Percentiles rank a stretch among this genome's conserved stretches.
Conservation (phyloP, 2,888 invertebrate genomes). For the Synergus itoensis region DNA sequence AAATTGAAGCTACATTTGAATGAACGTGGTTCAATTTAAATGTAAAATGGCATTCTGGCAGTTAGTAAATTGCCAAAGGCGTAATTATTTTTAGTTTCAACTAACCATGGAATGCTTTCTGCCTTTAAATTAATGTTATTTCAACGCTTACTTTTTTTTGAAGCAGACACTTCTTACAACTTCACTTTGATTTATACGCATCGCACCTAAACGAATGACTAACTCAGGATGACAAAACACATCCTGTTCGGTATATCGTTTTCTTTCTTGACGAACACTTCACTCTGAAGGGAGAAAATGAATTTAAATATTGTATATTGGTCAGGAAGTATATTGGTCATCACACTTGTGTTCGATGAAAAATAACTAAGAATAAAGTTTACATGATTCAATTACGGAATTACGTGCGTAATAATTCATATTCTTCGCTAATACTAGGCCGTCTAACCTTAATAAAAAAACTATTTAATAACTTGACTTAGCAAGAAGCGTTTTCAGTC, state of each 20-base stretch:
- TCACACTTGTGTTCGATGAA: no score
- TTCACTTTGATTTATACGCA: background rate
- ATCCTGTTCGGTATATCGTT: background rate
- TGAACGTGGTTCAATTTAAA: background rate
- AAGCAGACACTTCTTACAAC: background rate
- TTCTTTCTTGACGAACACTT: background rate
- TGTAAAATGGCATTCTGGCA: background rate
- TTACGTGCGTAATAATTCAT: no score
- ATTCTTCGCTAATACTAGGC: no score
- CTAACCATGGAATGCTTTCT: background rate
- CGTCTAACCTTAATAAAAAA: no score
- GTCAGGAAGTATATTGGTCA: no score
- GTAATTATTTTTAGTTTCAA: background rate
- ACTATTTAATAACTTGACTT: no score
- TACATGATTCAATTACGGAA: no score
- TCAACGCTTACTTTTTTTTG: background rate
- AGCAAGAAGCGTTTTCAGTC: no score
- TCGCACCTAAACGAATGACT: background rate
- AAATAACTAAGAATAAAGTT: no score
- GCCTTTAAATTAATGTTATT: constrained; percentile 1
- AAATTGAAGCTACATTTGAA: background rate
- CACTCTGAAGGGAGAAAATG: background rate
- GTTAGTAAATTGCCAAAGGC: background rate
- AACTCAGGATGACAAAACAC: background rate
- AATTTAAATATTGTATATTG: background rate